A percentile compares a stretch with the other conserved stretches of the same genome.
phyloP scores from a whole-genome alignment of 2,797 vertebrate species.

The Ispidina picta region DNA sequence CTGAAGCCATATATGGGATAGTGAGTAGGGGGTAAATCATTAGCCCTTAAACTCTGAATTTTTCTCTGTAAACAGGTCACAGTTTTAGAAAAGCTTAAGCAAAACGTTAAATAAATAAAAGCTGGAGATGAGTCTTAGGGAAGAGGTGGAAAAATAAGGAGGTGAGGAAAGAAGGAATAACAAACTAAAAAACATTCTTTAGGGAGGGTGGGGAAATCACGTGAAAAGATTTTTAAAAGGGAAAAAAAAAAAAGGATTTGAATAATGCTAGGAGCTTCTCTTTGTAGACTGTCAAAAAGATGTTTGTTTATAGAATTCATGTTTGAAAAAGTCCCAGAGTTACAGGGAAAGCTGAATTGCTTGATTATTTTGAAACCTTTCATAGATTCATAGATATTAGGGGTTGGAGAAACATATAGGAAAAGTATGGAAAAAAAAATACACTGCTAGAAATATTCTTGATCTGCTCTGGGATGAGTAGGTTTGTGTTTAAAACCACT shows the following conservation, averaged over 20 bases:
- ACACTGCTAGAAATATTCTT: neutral
- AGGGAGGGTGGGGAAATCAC: neutral
- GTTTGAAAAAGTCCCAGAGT: neutral
- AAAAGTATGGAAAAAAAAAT: neutral
- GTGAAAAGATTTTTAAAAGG: neutral
- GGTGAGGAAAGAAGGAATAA: neutral
- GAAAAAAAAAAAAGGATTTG: neutral
- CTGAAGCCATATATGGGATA: neutral
- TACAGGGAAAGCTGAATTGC: neutral
- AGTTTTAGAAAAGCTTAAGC: neutral
- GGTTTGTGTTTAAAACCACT: neutral
- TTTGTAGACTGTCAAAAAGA: neutral
- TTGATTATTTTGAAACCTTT: neutral
- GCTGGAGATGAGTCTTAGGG: neutral
- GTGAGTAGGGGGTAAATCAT: conserved; percentile 32
- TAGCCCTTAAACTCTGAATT: conserved; percentile 14
- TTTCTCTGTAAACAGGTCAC: neutral
- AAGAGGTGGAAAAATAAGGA: neutral
- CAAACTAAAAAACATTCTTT: neutral
- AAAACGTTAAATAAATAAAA: neutral
- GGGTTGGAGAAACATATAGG: neutral
- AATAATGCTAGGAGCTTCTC: neutral
- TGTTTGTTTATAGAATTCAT: neutral
- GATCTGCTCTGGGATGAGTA: neutral
- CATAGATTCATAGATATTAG: neutral